phyloP scores from a whole-genome alignment of 2,113 vertebrate genomes.

The Scomber japonicus region DNA sequence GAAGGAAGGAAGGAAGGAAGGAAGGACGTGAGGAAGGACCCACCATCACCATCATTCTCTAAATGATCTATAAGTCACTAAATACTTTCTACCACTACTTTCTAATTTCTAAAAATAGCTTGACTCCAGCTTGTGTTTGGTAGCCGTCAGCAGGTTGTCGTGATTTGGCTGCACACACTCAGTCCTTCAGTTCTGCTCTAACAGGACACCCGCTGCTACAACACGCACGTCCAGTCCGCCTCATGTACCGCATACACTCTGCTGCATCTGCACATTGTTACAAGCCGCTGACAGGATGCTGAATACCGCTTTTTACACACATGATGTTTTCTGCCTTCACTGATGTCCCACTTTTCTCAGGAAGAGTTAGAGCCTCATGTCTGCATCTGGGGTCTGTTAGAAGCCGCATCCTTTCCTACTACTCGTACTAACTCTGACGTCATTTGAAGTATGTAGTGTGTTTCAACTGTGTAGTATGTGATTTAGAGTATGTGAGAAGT shows the following conservation, averaged over 20 bases:
- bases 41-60: too few species aligned
- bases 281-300: conserved; percentile 66
- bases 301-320: conserved; percentile 59
- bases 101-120: too few species aligned
- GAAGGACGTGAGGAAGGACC: too few species aligned
- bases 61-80: too few species aligned
- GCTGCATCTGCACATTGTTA: conserved; percentile 58
- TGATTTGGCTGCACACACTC: conserved; percentile 13
- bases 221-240: conserved; percentile 38
- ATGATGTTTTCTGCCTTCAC: conserved; percentile 23
- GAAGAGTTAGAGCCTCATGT: background rate
- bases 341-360: conserved; percentile 64
- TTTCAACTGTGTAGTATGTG: too few species aligned
- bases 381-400: too few species aligned
- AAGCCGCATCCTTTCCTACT: too few species aligned
- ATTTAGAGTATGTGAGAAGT: too few species aligned
- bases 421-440: too few species aligned
- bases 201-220: conserved; percentile 39
- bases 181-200: conserved; percentile 27
- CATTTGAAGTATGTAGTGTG: too few species aligned
- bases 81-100: too few species aligned
- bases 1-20: too few species aligned
- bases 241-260: conserved; percentile 54
- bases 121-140: background rate
- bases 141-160: conserved; percentile 25